Evolutionary conservation across 1,140 invertebrate genomes (phyloP), one percentile per base, ranked within the genome.

Genomic region (Phocides pigmalion): DNA sequence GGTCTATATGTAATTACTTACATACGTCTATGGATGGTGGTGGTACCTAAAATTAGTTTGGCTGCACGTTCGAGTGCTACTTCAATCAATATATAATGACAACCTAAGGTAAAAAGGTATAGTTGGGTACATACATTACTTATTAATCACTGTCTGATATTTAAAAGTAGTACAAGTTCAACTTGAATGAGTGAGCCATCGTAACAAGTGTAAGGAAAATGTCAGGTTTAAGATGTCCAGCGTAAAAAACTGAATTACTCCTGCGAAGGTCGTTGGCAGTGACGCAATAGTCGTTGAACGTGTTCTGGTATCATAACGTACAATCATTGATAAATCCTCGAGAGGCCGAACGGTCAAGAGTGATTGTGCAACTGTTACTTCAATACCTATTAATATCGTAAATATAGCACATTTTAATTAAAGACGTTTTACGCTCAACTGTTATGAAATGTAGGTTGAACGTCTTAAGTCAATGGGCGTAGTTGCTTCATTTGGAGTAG

Each of bases 251-350:
- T 64, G 61, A 64, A 59, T 70, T 28, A 41, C 62, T 81, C 66
- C 72, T 72, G 64, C 62, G 76, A 81, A 81, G 79, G 79, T 74
- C 76, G 68, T 62, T 66, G 64, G 53, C 64, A 68, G 68, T 81
- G 76, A 81, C 74, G 79, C 70, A 81, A 81, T 65, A 64, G 58
- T 62, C 51, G 76, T 56, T 70, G 44, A 66, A 76, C 79, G 62
- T 66, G 79, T 79, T 79, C 63, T 71, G 61, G 28, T 68, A 67
- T 69, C 53, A 56, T 51, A 76, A 61, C 69, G 44, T 62, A 66
- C 66, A 47, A 69, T 76, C 74, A 79, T 76, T 76, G 73, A 81
- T 78, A 78, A 81, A 78, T 63, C 70, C 46, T 59, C 49, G 11
- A 58, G 47, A 65, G 69, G 63, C 65, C 59, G 66, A 72, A 70